Evolutionary conservation across 2,888 invertebrate species (phyloP).

Genomic region (Machimus atricapillus): DNA sequence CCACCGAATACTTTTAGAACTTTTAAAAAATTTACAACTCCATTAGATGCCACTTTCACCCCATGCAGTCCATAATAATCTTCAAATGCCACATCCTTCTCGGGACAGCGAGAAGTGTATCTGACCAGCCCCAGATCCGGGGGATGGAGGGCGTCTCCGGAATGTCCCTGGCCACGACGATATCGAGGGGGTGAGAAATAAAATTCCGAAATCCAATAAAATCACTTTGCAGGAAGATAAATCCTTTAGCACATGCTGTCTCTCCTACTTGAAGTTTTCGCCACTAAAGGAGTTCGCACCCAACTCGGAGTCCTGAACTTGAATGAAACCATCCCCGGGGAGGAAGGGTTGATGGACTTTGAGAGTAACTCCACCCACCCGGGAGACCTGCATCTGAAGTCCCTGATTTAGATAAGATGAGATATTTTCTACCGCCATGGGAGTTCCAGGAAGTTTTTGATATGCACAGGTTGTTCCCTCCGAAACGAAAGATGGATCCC

Average conservation of each 20-base stretch:
- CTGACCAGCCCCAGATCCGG: neutral
- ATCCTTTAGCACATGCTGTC: constrained; percentile 47
- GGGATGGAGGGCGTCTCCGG: neutral
- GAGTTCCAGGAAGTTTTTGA: neutral
- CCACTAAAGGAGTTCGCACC: neutral
- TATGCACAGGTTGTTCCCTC: constrained; percentile 12
- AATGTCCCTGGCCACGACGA: neutral
- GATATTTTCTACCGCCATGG: neutral
- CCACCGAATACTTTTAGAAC: constrained; percentile 40
- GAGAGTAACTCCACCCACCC: constrained; percentile 1
- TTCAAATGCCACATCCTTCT: neutral
- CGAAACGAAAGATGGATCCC: constrained; percentile 27
- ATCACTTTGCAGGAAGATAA: constrained; percentile 50
- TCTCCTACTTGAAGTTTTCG: constrained; percentile 6
- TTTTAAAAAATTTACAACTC: constrained; percentile 47
- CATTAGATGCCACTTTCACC: constrained; percentile 46
- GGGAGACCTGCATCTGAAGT: constrained; percentile 12
- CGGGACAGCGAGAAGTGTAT: neutral
- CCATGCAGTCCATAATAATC: constrained; percentile 28
- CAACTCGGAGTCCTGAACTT: neutral
- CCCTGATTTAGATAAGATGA: neutral
- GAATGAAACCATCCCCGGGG: neutral
- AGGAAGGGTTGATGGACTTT: constrained; percentile 25
- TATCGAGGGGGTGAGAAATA: constrained; percentile 35
- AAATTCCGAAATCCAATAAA: constrained; percentile 50